phyloP scores from a whole-genome alignment of 2,113 vertebrate species.

The Callocephalon fimbriatum region DNA sequence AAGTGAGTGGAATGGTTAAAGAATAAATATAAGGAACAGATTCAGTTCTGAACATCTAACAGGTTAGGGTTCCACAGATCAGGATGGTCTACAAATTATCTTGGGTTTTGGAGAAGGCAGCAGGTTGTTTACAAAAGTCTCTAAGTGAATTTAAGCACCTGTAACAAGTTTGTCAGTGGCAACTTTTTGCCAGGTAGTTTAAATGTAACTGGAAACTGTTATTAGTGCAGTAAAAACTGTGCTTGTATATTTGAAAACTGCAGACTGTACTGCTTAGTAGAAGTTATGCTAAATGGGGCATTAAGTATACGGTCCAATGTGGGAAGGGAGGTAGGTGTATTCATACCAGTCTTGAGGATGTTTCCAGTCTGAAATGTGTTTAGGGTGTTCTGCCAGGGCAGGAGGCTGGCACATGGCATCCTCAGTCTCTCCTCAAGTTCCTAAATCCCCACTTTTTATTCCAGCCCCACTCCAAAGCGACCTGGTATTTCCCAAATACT shows the following conservation, averaged over 20 bases:
- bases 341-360: not conserved
- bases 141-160: not conserved
- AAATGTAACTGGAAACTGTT: not conserved
- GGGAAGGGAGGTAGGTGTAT: fast-evolving
- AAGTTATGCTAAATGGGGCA: not conserved
- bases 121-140: not conserved
- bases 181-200: not conserved
- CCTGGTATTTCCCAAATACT: not conserved
- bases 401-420: not conserved
- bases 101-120: not conserved
- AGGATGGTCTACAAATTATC: not conserved
- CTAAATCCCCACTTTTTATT: not conserved
- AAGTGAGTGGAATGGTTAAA: not conserved
- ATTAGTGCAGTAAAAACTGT: not conserved
- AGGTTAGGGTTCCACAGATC: not conserved
- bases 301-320: not conserved
- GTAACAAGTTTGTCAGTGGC: not conserved
- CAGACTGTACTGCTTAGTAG: not conserved
- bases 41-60: not conserved
- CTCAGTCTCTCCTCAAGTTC: not conserved
- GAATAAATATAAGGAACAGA: not conserved
- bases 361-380: not conserved
- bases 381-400: not conserved
- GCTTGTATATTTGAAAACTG: not conserved
- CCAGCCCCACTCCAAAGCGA: not conserved